phyloP scores from a whole-genome alignment of 2,888 invertebrate species.

The Criorhina ranunculi region DNA sequence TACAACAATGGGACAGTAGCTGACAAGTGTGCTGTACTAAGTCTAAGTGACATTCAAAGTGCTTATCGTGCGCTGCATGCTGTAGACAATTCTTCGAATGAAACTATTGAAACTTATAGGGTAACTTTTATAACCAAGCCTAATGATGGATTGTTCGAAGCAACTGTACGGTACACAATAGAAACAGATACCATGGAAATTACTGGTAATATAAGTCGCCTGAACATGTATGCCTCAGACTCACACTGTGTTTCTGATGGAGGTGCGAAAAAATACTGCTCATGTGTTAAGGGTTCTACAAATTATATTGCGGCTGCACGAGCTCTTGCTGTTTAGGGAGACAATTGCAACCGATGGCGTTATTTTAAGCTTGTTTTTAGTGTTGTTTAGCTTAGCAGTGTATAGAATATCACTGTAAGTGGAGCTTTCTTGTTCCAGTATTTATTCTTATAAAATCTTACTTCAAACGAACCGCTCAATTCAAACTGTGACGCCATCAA shows the following conservation, averaged over 20 bases:
- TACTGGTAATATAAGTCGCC: conserved; percentile 87
- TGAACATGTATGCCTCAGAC: conserved; percentile 86
- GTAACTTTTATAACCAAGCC: conserved; percentile 89
- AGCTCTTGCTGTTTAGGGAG: conserved; percentile 53
- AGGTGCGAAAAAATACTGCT: conserved; percentile 87
- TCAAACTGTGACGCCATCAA: neutral
- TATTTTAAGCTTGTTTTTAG: neutral
- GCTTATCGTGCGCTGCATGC: conserved; percentile 83
- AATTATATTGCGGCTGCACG: conserved; percentile 44
- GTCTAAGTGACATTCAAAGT: conserved; percentile 86
- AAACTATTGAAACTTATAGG: conserved; percentile 86
- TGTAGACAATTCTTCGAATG: conserved; percentile 54
- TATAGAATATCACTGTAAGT: neutral
- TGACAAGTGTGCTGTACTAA: conserved; percentile 85
- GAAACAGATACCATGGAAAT: conserved; percentile 84
- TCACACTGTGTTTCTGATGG: conserved; percentile 86
- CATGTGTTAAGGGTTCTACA: conserved; percentile 82
- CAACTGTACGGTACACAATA: conserved; percentile 86
- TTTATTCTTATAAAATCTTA: neutral
- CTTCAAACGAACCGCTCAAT: too few relatives aligned
- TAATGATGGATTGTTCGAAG: conserved; percentile 89
- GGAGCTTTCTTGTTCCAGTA: neutral
- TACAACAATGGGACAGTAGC: conserved; percentile 81
- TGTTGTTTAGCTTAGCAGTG: neutral
- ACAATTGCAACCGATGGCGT: neutral